phyloP scores from a whole-genome alignment of 2,797 vertebrate species.

The Tolypeutes matacus region DNA sequence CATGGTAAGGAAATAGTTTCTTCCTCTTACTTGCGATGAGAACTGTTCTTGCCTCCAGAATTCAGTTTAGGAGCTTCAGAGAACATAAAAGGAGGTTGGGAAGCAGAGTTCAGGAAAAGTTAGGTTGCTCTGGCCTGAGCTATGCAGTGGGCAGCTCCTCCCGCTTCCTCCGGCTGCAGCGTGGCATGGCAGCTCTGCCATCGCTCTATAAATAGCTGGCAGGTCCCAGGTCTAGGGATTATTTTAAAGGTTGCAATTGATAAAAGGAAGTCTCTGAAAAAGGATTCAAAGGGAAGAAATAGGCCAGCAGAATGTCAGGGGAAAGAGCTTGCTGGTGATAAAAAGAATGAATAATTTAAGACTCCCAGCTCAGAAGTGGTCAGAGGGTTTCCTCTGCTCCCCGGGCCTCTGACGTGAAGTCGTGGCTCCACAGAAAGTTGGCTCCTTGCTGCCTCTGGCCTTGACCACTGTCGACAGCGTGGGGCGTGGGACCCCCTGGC shows the following conservation, averaged over 20 bases:
- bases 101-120: not conserved
- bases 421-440: not conserved
- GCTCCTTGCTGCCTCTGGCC: not conserved
- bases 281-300: slow-evolving; percentile 58
- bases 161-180: not conserved
- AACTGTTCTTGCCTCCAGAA: not conserved
- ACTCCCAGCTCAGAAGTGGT: not conserved
- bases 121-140: not conserved
- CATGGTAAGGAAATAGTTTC: slow-evolving; percentile 23
- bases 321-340: slow-evolving; percentile 28
- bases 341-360: slow-evolving; percentile 68
- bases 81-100: not conserved
- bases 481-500: accelerated
- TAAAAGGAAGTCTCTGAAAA: slow-evolving; percentile 53
- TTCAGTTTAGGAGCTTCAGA: not conserved
- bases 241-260: slow-evolving; percentile 61
- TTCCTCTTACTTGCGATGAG: not conserved
- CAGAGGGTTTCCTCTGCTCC: not conserved
- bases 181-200: not conserved
- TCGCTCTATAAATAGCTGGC: slow-evolving; percentile 67
- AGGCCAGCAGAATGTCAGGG: slow-evolving; percentile 39
- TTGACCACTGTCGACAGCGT: not conserved
- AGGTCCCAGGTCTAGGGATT: slow-evolving; percentile 46
- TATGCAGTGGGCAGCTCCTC: not conserved
- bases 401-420: not conserved